These are phyloP conservation scores for Scaptodrosophila lebanonensis DNA, from an alignment of 1,140 invertebrate genomes.

Conservation along the genomic window DNA sequence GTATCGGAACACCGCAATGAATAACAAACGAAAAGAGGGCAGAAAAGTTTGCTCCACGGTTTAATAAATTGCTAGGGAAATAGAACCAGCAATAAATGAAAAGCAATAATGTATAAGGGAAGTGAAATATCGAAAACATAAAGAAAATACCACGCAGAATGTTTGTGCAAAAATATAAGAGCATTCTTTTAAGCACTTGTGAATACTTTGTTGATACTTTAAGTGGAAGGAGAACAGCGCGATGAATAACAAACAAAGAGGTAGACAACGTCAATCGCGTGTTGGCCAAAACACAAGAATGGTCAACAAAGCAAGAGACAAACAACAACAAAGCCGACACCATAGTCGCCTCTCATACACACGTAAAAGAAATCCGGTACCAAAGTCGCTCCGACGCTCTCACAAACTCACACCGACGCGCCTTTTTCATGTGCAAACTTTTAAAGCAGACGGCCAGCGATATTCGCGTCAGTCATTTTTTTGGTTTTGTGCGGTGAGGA, in stretches of 20 bases:
- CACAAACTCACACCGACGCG: slow-evolving; percentile 11
- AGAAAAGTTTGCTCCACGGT: too few relatives aligned
- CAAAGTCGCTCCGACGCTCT: slow-evolving; percentile 4
- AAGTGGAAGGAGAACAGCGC: slow-evolving; percentile 29
- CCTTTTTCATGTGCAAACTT: slow-evolving; percentile 45
- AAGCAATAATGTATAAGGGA: too few relatives aligned
- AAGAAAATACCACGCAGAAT: too few relatives aligned
- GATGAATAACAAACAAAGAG: slow-evolving; percentile 27
- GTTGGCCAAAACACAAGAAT: slow-evolving; percentile 31
- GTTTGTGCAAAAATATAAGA: too few relatives aligned
- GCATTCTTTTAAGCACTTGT: too few relatives aligned
- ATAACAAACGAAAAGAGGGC: too few relatives aligned
- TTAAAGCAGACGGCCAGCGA: slow-evolving; percentile 40
- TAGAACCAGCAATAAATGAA: too few relatives aligned
- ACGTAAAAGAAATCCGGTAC: neutral
- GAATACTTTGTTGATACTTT: too few relatives aligned
- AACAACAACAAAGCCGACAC: slow-evolving; percentile 1
- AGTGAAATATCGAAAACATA: too few relatives aligned
- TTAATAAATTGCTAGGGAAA: too few relatives aligned
- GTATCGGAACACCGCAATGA: too few relatives aligned
- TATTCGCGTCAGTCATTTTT: slow-evolving; percentile 34
- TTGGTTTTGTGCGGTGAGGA: slow-evolving; percentile 38
- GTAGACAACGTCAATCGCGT: slow-evolving; percentile 4
- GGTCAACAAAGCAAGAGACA: slow-evolving; percentile 9
- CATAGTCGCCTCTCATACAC: slow-evolving; percentile 3